Base-by-base conservation (phyloP, 2,888 invertebrate species). In the Carcina quercana region DNA sequence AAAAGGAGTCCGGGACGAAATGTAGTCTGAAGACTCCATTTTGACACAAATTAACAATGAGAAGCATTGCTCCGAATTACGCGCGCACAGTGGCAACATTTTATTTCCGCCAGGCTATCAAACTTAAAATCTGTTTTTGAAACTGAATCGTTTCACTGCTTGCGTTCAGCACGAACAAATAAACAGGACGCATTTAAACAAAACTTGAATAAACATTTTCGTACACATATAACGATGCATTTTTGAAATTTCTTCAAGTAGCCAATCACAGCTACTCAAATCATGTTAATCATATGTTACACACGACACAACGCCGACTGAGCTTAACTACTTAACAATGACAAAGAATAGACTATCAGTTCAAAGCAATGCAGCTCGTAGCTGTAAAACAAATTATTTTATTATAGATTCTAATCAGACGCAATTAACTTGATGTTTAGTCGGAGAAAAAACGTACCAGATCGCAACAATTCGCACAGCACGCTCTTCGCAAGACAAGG, bases 311-410 rank as follows among this genome's bases (percentile, higher is more conserved):
- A 32, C 25, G 10, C 15, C 11, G 10, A 30, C 15, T 14, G n/a
- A 20, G 20, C 25, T 29, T 24, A 14, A 8, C 25, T 12, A 34
- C 26, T 25, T 29, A 21, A 30, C n/a, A n/a, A 15, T 30, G 30
- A 30, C 20, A 15, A 22, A 22, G 24, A 33, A 19, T 27, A 10
- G 14, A 26, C 17, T 33, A 35, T 38, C 37, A 15, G 15, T n/a
- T 8, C 28, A 26, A 39, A 30, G 28, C 35, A 39, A 34, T 21
- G 19, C 27, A 27, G 30, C 37, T 26, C 33, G 32, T 37, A 48
- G 44, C 52, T 58, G 59, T 58, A 47, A 47, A 63, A 68, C 68
- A 71, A 67, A 70, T 66, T 58, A 60, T 63, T 63, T 59, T 55
- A 55, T 50, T 58, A 58, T 53, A 46, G 64, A 66, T 69, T 50